Base-by-base conservation (phyloP, 2,113 vertebrate species). In the Hiodon tergisus region DNA sequence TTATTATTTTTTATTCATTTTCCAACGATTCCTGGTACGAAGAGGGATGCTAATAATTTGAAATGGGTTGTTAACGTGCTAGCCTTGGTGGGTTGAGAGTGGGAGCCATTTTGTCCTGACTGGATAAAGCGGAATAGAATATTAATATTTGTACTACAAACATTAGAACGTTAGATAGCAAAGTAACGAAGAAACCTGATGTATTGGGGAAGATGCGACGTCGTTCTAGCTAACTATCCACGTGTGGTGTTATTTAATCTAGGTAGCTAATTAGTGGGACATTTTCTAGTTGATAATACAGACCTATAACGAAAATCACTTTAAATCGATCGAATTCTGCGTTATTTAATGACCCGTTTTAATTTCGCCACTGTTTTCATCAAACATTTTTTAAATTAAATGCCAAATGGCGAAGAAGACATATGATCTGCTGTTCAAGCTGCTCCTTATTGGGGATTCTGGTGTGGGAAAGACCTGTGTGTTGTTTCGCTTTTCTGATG, bases 401-500 rank as follows among this genome's bases (percentile, higher is more conserved):
- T 78, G 74, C 79, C 80, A 87, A 88, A 98, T 98, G 96, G 96
- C 96, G 93, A 98, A 98, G 92, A 98, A 98, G 91, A 98, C 96
- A 81, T 98, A 98, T 91, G 96, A 98, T 89, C 90, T 97, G 93
- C 94, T 98, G 86, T 98, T 98, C 92, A 98, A 98, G 92, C 95
- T 98, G 89, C 96, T 98, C 78, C 94, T 98, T 75, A 98, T 98
- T 90, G 96, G 96, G 69, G 96, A 98, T 90, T 98, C 95, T 83
- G 96, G 96, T 82, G 96, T 97, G 85, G 96, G 96, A 81, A 98
- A 98, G 89, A 98, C 96, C 86, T 98, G 96, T 89, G 94, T 97
- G 85, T 91, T 98, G 87, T 98, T 98, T 90, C 96, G 96, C 87
- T 98, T 98, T 91, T 95, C 94, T 81, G 96, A 98, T 86, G 96